phyloP scores from a whole-genome alignment of 2,797 vertebrate genomes.

The Enteromius treurensis region DNA sequence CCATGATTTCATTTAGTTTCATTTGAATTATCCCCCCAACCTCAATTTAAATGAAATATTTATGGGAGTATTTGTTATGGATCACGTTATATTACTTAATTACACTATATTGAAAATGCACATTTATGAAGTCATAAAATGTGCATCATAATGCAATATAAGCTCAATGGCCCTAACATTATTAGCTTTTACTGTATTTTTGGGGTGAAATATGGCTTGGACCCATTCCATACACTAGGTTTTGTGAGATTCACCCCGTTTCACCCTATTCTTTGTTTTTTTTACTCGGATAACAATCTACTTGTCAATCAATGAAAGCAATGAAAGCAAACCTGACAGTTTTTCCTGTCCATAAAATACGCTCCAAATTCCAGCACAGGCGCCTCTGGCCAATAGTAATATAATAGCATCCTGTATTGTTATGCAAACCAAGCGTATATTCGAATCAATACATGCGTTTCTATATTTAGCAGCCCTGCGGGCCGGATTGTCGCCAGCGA shows the following conservation, averaged over 20 bases:
- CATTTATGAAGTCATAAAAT: too few species aligned
- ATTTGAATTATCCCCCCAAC: too few species aligned
- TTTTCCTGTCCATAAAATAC: background rate
- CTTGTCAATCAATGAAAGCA: conserved; percentile 3
- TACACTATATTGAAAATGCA: too few species aligned
- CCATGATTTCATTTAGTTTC: too few species aligned
- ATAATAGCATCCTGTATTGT: conserved; percentile 53
- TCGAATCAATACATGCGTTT: conserved; percentile 52
- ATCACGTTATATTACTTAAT: too few species aligned
- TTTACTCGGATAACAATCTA: background rate
- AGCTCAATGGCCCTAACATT: too few species aligned
- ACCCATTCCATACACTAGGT: background rate
- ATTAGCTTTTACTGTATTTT: background rate
- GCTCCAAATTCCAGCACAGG: conserved; percentile 11
- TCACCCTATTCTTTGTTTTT: background rate
- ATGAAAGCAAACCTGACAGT: background rate
- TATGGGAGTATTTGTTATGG: too few species aligned
- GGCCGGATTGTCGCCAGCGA: conserved; percentile 46
- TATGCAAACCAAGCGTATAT: conserved; percentile 59
- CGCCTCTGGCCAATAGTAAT: conserved; percentile 34
- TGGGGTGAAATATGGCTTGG: background rate
- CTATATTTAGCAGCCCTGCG: conserved; percentile 61
- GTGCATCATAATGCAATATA: too few species aligned
- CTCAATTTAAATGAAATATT: too few species aligned
- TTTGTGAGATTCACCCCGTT: background rate